Evolutionary conservation across 1,140 invertebrate genomes (phyloP), one percentile per base, ranked within the genome.

Genomic region (Macrobrachium rosenbergii): DNA sequence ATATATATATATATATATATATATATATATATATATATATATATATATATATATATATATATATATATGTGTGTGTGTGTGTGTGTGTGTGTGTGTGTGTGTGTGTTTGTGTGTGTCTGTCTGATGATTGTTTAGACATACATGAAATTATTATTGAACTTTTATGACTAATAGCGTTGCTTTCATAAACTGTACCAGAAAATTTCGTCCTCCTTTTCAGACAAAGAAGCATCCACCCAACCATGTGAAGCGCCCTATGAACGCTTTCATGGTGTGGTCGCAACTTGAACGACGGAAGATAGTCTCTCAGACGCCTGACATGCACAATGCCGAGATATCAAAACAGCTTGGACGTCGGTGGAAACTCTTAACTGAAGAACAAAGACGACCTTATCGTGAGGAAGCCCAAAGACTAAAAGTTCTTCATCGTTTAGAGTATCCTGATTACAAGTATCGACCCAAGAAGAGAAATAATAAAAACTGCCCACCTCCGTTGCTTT

Each of bases 381-480:
- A 87, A 69, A 37, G 85, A 21, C 43, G 78, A n/a, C 85, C 85
- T 37, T 87, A 52, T 60, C 78, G 85, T 12, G 85, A 97, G 43
- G 98, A 99, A 91, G 98, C 98, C 0, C 98, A 98, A 90, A 93
- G 96, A 78, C 94, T 99, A 1, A 93, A 98, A 60, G 94, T 97
- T 90, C 93, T 99, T 59, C 98, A 99, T 92, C 95, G 97, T 94
- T 95, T 96, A 91, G 97, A 99, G 91, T 99, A 99, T 92, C 98
- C 98, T 0, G 97, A 99, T 91, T 99, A 99, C 94, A 99, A 99
- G 91, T 99, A 99, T 93, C 93, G 97, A 90, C 98, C 98, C 11
- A 94, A 97, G 91, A 98, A 98, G 93, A 98, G 98, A 93, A 81
- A 81, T n/a, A 19, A 23, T 11, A 60, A 77, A 37, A 43, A 6